Base-by-base conservation (phyloP, 2,888 invertebrate genomes). In the Helobdella robusta region DNA sequence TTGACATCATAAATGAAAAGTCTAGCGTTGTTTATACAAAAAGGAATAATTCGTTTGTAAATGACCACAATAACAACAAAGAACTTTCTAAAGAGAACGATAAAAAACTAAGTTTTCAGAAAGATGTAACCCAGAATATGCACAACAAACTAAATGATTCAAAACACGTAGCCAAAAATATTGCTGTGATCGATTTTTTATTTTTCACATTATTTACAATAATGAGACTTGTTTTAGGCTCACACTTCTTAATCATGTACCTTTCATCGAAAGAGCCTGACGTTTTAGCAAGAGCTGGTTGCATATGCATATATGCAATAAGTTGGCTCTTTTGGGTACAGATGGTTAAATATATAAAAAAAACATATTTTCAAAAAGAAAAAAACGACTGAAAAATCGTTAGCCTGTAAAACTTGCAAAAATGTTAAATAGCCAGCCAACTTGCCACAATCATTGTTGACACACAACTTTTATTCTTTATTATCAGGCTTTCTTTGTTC, bases 131-230 rank as follows among this genome's bases (percentile, higher is more conserved):
- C 32, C 2, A 56, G n/a, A 56, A 28, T n/a, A 15, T 1, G 8
- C n/a, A 25, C 20, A 56, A 56, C 25, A 56, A 4, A 11, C 32
- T 28, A 4, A 56, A 30, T 3, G 32, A 30, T 11, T n/a, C 25
- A 56, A 28, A 25, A 11, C 73, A 76, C 32, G 77, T 78, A 65
- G 50, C 73, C 25, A 56, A 72, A 8, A 28, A 56, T 28, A 56
- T 56, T 20, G 44, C 40, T 35, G 35, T 34, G 18, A 54, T 66
- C n/a, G 66, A 66, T 40, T 20, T 66, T 6, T 18, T 30, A 1
- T 79, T 79, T 68, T 75, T 79, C 71, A 20, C 72, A 1, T 61
- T 73, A 34, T 79, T 79, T 68, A 76, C 74, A 8, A 66, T 74
- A 35, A 67, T 77, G 30, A 69, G 78, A 20, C 73, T 78, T 23